Evolutionary conservation across 2,888 invertebrate species (phyloP).

Genomic region (Trichacis sp.): DNA sequence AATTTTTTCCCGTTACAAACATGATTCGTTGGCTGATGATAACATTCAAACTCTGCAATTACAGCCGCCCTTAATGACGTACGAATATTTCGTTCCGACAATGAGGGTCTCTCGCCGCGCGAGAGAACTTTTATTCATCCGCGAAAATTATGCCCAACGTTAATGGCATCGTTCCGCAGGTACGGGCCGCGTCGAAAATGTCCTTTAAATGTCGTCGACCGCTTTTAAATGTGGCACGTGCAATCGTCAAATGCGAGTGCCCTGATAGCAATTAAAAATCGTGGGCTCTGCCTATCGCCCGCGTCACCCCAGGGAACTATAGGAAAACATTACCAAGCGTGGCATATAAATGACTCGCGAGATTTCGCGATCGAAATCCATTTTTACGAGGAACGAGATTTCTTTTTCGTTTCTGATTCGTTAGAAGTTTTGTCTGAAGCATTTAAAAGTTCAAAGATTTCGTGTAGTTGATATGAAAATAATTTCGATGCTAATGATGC

Average conservation of each 20-base stretch:
- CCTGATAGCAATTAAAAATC: constrained; percentile 34
- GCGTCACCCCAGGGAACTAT: constrained; percentile 5
- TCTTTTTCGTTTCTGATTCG: too few species aligned
- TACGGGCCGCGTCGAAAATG: constrained; percentile 36
- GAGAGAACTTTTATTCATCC: constrained; percentile 37
- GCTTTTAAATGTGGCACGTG: constrained; percentile 33
- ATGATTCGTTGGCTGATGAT: constrained; percentile 7
- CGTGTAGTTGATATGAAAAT: constrained; percentile 63
- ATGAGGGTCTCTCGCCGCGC: constrained; percentile 33
- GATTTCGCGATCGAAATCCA: too few species aligned
- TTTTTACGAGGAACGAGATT: too few species aligned
- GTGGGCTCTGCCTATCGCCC: constrained; percentile 6
- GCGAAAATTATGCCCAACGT: constrained; percentile 36
- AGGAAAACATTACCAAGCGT: constrained; percentile 14
- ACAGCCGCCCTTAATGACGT: constrained; percentile 28
- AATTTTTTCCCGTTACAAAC: background rate
- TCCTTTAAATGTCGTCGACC: constrained; percentile 41
- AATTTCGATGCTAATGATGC: constrained; percentile 50
- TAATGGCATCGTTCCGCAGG: constrained; percentile 37
- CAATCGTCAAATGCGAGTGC: constrained; percentile 26
- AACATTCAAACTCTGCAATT: constrained; percentile 23
- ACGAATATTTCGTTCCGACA: constrained; percentile 37
- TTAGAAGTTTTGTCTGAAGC: too few species aligned
- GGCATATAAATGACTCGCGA: background rate
- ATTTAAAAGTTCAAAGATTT: too few species aligned